These are phyloP conservation scores for Petroica traversi DNA, from an alignment of 2,113 vertebrate species.

Conservation along the genomic window DNA sequence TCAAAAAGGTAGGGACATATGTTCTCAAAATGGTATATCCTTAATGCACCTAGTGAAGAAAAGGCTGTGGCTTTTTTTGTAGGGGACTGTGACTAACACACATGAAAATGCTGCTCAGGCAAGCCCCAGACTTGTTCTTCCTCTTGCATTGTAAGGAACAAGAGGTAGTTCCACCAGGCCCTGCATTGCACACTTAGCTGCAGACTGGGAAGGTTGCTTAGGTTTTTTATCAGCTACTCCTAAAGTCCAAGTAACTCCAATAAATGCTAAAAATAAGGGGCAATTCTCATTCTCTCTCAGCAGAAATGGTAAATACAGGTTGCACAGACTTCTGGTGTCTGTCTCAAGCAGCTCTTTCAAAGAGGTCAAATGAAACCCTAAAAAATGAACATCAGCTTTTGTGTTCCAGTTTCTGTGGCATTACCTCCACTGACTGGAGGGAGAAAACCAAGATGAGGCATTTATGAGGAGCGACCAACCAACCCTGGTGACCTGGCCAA, in stretches of 20 bases:
- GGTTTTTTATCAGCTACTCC: neutral
- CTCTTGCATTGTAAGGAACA: neutral
- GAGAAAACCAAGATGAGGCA: neutral
- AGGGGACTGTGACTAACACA: neutral
- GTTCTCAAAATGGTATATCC: neutral
- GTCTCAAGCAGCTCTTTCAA: neutral
- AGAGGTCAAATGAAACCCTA: neutral
- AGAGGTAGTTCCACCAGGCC: neutral
- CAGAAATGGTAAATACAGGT: neutral
- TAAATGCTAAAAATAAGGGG: neutral
- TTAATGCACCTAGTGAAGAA: neutral
- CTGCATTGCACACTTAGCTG: neutral
- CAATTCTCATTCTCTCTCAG: accelerated
- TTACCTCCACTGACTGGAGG: neutral
- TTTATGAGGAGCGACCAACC: neutral
- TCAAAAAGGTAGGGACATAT: neutral
- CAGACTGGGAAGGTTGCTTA: neutral
- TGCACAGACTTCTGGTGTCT: neutral
- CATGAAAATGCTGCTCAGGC: neutral
- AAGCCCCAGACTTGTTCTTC: neutral
- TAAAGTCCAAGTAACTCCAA: neutral
- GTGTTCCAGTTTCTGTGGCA: neutral
- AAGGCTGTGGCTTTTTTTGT: neutral
- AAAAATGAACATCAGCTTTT: neutral
- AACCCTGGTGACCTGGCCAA: neutral